Evolutionary conservation across 2,888 invertebrate genomes (phyloP).

Genomic region (Adela reaumurella): DNA sequence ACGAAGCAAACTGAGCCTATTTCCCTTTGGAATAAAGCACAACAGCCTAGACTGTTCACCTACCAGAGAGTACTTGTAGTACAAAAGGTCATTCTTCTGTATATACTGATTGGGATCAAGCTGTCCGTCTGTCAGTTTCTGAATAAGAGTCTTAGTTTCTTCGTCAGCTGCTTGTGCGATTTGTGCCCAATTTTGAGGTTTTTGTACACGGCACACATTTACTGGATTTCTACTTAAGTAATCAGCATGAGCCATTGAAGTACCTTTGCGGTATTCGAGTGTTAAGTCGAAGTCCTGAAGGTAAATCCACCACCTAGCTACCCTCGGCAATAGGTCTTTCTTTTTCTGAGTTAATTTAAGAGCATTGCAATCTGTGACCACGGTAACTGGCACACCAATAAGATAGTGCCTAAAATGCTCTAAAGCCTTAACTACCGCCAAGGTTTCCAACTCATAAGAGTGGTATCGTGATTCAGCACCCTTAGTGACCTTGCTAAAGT

Average conservation of each 20-base stretch:
- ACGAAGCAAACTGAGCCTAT: slow-evolving; percentile 14
- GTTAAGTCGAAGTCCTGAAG: slow-evolving; percentile 7
- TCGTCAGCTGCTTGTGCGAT: slow-evolving; percentile 13
- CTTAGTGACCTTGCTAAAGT: slow-evolving; percentile 15
- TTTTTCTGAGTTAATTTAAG: slow-evolving; percentile 11
- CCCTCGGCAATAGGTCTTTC: slow-evolving; percentile 11
- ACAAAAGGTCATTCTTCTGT: slow-evolving; percentile 8
- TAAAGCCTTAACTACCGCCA: slow-evolving; percentile 6
- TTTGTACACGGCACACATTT: slow-evolving; percentile 4
- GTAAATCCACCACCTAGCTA: slow-evolving; percentile 13
- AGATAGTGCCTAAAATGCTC: slow-evolving; percentile 5
- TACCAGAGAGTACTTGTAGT: slow-evolving; percentile 6
- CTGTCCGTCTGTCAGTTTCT: slow-evolving; percentile 11
- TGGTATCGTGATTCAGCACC: slow-evolving; percentile 8
- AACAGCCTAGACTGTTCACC: slow-evolving; percentile 12
- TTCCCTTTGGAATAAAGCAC: slow-evolving; percentile 16
- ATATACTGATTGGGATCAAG: slow-evolving; percentile 12
- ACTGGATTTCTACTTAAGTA: slow-evolving; percentile 11
- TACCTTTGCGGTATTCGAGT: slow-evolving; percentile 12
- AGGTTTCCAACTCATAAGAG: neutral
- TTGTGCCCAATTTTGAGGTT: slow-evolving; percentile 12
- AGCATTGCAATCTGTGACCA: slow-evolving; percentile 8
- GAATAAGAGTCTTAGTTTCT: slow-evolving; percentile 12
- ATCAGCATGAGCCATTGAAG: slow-evolving; percentile 10
- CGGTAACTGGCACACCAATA: slow-evolving; percentile 1